These are phyloP conservation scores for Adineta ricciae DNA, from an alignment of 2,888 invertebrate genomes.

Conservation along the genomic window DNA sequence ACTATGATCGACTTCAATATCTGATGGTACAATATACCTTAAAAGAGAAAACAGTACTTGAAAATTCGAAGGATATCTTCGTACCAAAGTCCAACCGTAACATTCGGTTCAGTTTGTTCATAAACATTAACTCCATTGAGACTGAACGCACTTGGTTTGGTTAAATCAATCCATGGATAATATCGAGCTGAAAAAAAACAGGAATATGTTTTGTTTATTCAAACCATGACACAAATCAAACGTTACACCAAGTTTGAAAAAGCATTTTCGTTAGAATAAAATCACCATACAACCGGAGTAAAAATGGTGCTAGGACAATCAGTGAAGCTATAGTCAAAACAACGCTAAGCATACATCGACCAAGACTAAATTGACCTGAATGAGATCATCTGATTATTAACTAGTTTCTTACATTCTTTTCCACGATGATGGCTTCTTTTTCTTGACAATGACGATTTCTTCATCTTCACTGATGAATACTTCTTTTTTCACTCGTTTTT, in stretches of 20 bases:
- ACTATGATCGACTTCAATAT: conserved; percentile 19
- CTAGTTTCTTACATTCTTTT: background rate
- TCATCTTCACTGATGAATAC: background rate
- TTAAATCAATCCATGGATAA: conserved; percentile 28
- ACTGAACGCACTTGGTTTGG: conserved; percentile 3
- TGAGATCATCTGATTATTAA: too few relatives aligned
- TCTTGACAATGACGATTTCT: background rate
- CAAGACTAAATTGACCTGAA: too few relatives aligned
- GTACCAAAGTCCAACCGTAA: conserved; percentile 28
- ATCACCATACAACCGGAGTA: background rate
- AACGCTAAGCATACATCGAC: background rate
- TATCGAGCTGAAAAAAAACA: background rate
- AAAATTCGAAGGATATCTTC: too few relatives aligned
- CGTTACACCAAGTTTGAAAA: conserved; percentile 8
- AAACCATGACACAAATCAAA: background rate
- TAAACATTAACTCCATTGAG: conserved; percentile 24
- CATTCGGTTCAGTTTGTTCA: conserved; percentile 12
- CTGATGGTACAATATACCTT: too few relatives aligned
- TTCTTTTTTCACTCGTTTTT: background rate
- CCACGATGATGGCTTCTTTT: background rate
- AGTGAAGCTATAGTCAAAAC: background rate
- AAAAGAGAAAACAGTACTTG: too few relatives aligned
- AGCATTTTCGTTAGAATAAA: background rate
- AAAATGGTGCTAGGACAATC: background rate
- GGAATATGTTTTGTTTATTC: too few relatives aligned